These are phyloP conservation scores for Liodrosophila aerea DNA, from an alignment of 2,888 invertebrate genomes.

Conservation along the genomic window DNA sequence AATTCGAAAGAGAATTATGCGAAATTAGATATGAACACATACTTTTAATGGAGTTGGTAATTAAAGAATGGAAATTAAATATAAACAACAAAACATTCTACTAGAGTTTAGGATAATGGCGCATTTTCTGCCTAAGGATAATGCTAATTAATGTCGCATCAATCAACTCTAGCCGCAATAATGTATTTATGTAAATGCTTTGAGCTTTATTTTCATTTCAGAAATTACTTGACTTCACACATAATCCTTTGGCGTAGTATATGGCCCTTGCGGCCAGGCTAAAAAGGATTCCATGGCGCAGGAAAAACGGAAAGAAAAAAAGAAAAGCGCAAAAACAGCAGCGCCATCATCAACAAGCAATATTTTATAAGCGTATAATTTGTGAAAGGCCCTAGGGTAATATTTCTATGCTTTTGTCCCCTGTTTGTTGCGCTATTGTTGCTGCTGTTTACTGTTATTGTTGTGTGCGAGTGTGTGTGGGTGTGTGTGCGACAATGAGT, in stretches of 20 bases:
- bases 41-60: too few relatives aligned
- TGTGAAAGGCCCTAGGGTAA: conserved; percentile 57
- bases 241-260: conserved; percentile 43
- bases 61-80: too few relatives aligned
- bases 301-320: conserved; percentile 2
- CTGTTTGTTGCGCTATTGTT: conserved; percentile 5
- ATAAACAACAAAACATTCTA: background rate
- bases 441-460: conserved; percentile 10
- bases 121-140: too few relatives aligned
- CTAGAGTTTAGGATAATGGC: too few relatives aligned
- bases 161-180: conserved; percentile 38
- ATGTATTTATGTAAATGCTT: conserved; percentile 19
- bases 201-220: conserved; percentile 31
- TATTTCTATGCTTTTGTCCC: conserved; percentile 43
- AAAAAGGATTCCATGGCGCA: conserved; percentile 10
- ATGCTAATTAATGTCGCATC: conserved; percentile 54
- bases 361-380: conserved; percentile 55
- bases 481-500: background rate
- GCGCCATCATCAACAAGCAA: conserved; percentile 29
- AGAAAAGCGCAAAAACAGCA: conserved; percentile 4
- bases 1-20: too few relatives aligned
- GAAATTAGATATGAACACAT: too few relatives aligned
- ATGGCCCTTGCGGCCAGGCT: conserved; percentile 9
- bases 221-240: conserved; percentile 42
- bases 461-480: conserved; percentile 2